Percentiles rank a stretch among this genome's conserved stretches.
Conservation (phyloP, 2,113 vertebrate genomes). For the Corythaeola cristata region DNA sequence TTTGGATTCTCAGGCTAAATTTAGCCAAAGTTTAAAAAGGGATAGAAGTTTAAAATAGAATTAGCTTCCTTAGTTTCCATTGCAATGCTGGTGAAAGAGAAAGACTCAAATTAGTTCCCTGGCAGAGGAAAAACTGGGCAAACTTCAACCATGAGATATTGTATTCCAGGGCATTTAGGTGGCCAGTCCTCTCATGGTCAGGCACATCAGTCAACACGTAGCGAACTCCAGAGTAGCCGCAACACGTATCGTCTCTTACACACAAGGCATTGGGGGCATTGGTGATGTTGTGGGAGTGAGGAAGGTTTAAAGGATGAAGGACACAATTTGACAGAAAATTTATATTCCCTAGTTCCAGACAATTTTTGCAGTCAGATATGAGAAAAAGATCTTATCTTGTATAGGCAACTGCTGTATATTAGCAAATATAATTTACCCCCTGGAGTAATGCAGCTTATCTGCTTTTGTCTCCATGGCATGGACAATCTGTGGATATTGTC, state of each 20-base stretch:
- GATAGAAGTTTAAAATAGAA: background rate
- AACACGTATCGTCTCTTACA: background rate
- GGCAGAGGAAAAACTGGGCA: background rate
- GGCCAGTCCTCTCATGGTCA: background rate
- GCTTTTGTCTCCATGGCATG: background rate
- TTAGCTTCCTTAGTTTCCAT: background rate
- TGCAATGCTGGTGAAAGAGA: background rate
- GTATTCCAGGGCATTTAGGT: background rate
- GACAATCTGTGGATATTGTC: background rate
- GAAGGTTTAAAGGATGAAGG: background rate
- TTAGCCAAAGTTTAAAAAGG: background rate
- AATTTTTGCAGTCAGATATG: background rate
- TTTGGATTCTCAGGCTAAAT: background rate
- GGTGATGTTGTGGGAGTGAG: background rate
- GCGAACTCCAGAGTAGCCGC: background rate
- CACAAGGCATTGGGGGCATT: accelerated
- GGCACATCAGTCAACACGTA: background rate
- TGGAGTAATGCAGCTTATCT: background rate
- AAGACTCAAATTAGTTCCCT: background rate
- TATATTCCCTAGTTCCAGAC: background rate
- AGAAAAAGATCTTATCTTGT: background rate
- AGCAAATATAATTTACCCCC: background rate
- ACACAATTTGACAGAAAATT: background rate
- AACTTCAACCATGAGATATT: background rate
- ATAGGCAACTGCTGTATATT: background rate